Conservation (phyloP, 2,888 invertebrate genomes). For the Laothoe populi region DNA sequence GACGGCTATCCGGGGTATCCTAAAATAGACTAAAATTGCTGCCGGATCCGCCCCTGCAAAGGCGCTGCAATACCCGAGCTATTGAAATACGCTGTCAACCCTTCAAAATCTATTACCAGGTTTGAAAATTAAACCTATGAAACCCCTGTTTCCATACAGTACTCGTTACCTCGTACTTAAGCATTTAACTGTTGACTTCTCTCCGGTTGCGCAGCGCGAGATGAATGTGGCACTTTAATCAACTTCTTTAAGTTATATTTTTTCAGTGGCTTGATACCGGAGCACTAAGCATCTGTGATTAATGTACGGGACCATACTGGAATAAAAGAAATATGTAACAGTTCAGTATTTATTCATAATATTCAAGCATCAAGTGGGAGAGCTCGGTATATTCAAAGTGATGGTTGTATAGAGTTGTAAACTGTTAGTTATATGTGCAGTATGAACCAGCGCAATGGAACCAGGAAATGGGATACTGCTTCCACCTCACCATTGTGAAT, state of each 20-base stretch:
- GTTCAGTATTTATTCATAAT: slow-evolving; percentile 10
- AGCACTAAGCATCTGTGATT: slow-evolving; percentile 20
- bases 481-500: too few relatives aligned
- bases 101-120: too few relatives aligned
- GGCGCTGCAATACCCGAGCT: too few relatives aligned
- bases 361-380: neutral
- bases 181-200: slow-evolving; percentile 30
- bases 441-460: too few relatives aligned
- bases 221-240: slow-evolving; percentile 44
- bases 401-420: too few relatives aligned
- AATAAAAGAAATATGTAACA: slow-evolving; percentile 1
- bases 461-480: too few relatives aligned
- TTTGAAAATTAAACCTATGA: neutral
- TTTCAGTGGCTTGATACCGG: slow-evolving; percentile 17
- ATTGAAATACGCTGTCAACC: too few relatives aligned
- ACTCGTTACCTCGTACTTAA: neutral
- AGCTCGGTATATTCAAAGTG: neutral
- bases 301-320: slow-evolving; percentile 6
- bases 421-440: too few relatives aligned
- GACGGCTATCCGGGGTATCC: too few relatives aligned
- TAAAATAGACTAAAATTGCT: too few relatives aligned
- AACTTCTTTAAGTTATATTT: slow-evolving; percentile 44
- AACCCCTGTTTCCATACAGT: neutral
- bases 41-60: too few relatives aligned
- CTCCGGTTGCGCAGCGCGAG: slow-evolving; percentile 29